phyloP scores from a whole-genome alignment of 1,140 invertebrate genomes.

The Trialeurodes vaporariorum region DNA sequence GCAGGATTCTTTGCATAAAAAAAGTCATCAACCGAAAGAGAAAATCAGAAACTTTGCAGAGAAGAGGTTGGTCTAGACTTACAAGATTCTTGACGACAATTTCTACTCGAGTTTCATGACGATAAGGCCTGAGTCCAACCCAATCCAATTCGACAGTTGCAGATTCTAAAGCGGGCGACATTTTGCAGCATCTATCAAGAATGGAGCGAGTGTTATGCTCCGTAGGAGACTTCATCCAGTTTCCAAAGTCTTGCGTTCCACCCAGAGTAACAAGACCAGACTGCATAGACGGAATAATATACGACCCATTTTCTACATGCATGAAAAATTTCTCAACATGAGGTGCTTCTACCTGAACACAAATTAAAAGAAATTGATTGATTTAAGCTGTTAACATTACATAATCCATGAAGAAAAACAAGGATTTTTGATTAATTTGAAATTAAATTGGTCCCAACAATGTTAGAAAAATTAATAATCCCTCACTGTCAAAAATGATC shows the following conservation, averaged over 20 bases:
- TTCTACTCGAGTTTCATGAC: slow-evolving; percentile 50
- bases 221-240: slow-evolving; percentile 35
- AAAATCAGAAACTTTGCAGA: too few species aligned
- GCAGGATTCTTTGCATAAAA: too few species aligned
- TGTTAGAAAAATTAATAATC: neutral
- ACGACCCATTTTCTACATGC: neutral
- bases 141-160: slow-evolving; percentile 45
- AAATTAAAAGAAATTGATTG: too few species aligned
- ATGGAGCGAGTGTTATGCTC: slow-evolving; percentile 58
- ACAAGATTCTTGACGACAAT: too few species aligned
- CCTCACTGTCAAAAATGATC: neutral
- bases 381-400: neutral
- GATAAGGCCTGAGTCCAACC: slow-evolving; percentile 60
- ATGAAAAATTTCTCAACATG: neutral
- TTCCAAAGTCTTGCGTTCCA: neutral
- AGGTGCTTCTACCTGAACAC: neutral
- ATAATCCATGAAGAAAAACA: neutral
- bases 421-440: neutral
- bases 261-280: slow-evolving; percentile 3
- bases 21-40: too few species aligned
- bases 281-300: slow-evolving; percentile 4
- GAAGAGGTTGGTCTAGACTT: too few species aligned
- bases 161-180: slow-evolving; percentile 55
- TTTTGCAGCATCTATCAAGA: slow-evolving; percentile 51
- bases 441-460: slow-evolving; percentile 1